phyloP scores from a whole-genome alignment of 1,140 invertebrate species.

The Diabrotica virgifera region DNA sequence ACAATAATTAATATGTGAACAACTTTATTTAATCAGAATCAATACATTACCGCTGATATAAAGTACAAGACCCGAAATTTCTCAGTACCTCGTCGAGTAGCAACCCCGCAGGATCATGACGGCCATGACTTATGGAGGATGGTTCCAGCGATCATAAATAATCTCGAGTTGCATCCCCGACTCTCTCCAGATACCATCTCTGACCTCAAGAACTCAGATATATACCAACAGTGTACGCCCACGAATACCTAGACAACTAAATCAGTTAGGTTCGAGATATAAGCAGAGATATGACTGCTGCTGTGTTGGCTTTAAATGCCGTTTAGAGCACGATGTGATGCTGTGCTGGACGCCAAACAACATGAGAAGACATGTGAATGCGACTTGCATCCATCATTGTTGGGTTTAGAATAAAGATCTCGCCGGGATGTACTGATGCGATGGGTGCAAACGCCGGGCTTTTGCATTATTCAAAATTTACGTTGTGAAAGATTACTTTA shows the following conservation, averaged over 20 bases:
- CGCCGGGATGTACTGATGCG: not conserved
- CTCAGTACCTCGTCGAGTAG: constrained; percentile 17
- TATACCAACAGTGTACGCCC: constrained; percentile 43
- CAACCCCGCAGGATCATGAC: constrained; percentile 37
- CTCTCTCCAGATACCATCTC: constrained; percentile 34
- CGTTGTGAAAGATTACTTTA: not conserved
- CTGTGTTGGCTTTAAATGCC: constrained; percentile 29
- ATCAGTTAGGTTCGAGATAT: constrained; percentile 40
- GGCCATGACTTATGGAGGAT: constrained; percentile 43
- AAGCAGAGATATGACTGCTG: constrained; percentile 27
- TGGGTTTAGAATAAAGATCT: not conserved
- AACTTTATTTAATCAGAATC: too few relatives aligned
- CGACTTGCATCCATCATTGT: constrained; percentile 7
- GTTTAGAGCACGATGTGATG: constrained; percentile 31
- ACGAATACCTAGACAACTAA: constrained; percentile 43
- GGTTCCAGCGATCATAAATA: constrained; percentile 43
- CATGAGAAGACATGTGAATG: constrained; percentile 15
- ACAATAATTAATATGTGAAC: too few relatives aligned
- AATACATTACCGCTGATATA: too few relatives aligned
- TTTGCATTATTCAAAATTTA: not conserved
- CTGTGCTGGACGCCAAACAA: constrained; percentile 29
- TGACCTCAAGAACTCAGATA: constrained; percentile 21
- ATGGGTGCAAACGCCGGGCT: not conserved
- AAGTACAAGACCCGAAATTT: not conserved
- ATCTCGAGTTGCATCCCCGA: constrained; percentile 33